Evolutionary conservation across 2,888 invertebrate species (phyloP).

Genomic region (Chloroclysta siterata): DNA sequence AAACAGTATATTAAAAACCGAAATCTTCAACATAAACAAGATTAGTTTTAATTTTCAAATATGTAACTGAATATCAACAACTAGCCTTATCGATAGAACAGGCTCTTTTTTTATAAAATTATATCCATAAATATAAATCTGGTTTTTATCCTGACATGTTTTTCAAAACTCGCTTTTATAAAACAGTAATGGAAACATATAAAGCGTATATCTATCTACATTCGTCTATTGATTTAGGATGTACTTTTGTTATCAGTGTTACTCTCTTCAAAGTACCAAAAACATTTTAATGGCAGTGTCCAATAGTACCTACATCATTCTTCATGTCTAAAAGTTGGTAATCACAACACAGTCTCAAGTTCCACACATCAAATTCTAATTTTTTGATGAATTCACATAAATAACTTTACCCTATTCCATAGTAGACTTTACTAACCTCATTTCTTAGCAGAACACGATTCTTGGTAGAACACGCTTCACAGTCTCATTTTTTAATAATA

Average conservation of each 20-base stretch:
- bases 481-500: slow-evolving; percentile 5
- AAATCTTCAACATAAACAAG: neutral
- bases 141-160: neutral
- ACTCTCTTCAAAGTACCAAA: no score
- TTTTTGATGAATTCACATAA: neutral
- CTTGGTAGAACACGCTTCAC: neutral
- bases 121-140: neutral
- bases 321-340: neutral
- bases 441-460: no score
- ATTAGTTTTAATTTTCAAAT: neutral
- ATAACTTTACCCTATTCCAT: no score
- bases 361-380: neutral
- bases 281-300: no score
- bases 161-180: neutral
- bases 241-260: no score
- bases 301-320: neutral
- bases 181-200: neutral
- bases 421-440: no score
- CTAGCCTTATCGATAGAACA: neutral
- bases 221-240: neutral
- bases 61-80: neutral
- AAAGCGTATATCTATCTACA: neutral
- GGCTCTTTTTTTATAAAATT: no score
- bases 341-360: neutral
- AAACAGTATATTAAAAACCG: neutral